Conservation (phyloP, 2,113 vertebrate genomes). For the Laterallus jamaicensis region DNA sequence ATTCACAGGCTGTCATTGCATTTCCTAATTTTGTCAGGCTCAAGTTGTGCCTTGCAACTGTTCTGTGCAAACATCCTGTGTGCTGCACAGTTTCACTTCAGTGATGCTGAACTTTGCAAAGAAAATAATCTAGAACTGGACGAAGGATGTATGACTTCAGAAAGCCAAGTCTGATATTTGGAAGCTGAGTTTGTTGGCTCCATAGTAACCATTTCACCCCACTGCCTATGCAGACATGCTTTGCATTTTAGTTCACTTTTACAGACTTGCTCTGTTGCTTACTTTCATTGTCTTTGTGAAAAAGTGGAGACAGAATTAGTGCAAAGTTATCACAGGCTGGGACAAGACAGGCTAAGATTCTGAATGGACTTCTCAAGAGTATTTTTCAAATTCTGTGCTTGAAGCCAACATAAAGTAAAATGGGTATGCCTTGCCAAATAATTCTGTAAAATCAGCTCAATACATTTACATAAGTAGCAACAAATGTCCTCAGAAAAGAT, state of each 20-base stretch:
- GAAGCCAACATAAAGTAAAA: not conserved
- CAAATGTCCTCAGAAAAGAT: not conserved
- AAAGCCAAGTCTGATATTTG: slow-evolving; percentile 74
- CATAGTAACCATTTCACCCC: slow-evolving; percentile 81
- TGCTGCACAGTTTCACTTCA: not conserved
- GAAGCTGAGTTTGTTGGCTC: slow-evolving; percentile 66
- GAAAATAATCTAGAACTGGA: not conserved
- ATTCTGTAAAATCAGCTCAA: not conserved
- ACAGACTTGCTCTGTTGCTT: slow-evolving; percentile 52
- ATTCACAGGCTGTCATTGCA: not conserved
- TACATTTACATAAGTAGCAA: not conserved
- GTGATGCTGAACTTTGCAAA: not conserved
- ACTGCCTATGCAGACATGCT: slow-evolving; percentile 75
- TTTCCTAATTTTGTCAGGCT: not conserved
- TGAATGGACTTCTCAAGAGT: not conserved
- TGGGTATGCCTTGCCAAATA: not conserved
- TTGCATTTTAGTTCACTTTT: slow-evolving; percentile 73
- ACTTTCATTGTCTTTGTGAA: slow-evolving; percentile 21
- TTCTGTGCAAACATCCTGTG: not conserved
- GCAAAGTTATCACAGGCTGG: not conserved
- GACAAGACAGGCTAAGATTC: not conserved
- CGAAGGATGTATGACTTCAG: slow-evolving; percentile 24
- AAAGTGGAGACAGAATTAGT: slow-evolving; percentile 10
- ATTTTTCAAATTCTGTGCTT: not conserved
- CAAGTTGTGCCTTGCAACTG: not conserved